phyloP scores from a whole-genome alignment of 1,140 invertebrate genomes.

The Catajapyx aquilonaris region DNA sequence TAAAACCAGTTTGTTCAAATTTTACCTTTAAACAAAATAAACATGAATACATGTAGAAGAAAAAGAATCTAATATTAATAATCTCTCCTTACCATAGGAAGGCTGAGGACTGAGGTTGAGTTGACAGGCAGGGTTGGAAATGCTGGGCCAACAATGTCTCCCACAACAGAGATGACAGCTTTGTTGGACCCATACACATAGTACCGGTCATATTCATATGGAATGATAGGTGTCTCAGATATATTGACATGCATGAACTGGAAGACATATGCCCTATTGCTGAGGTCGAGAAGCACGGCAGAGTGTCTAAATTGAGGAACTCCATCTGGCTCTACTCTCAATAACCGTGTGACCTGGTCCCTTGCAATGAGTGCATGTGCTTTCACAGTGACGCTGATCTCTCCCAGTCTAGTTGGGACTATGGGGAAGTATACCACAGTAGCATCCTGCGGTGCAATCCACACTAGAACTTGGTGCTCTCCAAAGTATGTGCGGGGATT shows the following conservation, averaged over 20 bases:
- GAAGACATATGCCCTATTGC: conserved; percentile 73
- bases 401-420: conserved; percentile 57
- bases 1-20: no score
- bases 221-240: conserved; percentile 72
- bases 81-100: conserved; percentile 44
- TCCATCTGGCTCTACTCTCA: conserved; percentile 78
- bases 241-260: conserved; percentile 90
- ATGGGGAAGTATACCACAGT: conserved; percentile 72
- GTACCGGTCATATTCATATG: conserved; percentile 68
- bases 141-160: conserved; percentile 84
- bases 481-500: conserved; percentile 69
- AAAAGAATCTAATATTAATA: conserved; percentile 1
- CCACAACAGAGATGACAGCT: conserved; percentile 67
- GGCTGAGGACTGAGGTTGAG: conserved; percentile 49
- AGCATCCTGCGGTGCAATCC: conserved; percentile 56
- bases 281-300: conserved; percentile 73
- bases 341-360: conserved; percentile 43
- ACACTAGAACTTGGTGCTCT: conserved; percentile 85
- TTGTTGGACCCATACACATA: conserved; percentile 87
- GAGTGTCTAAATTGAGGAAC: conserved; percentile 79
- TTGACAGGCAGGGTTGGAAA: conserved; percentile 85
- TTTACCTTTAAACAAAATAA: no score
- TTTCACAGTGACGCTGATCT: conserved; percentile 56
- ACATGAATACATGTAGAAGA: no score
- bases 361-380: conserved; percentile 68